Percentiles rank a stretch among this genome's conserved stretches.
These are phyloP conservation scores for Astur gentilis DNA, from an alignment of 2,113 vertebrate genomes.

Conservation along the genomic window DNA sequence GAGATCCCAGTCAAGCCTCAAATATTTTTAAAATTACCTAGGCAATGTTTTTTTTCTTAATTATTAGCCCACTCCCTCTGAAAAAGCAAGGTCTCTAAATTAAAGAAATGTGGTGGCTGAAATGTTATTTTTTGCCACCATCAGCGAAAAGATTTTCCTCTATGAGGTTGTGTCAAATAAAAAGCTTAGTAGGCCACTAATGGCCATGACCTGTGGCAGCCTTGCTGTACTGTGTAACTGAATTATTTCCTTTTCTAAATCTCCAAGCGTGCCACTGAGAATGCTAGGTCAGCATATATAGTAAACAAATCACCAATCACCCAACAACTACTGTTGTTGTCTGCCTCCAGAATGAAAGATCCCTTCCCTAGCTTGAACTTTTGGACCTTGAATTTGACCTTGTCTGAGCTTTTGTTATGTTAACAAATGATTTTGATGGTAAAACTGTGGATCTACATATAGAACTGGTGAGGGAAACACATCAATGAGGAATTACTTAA, in stretches of 20 bases:
- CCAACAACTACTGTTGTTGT: not conserved
- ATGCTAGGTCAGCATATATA: slow-evolving; percentile 8
- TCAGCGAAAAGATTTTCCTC: slow-evolving; percentile 50
- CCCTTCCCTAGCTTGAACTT: not conserved
- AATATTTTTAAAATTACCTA: slow-evolving; percentile 42
- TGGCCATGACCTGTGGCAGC: slow-evolving; percentile 46
- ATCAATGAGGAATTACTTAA: slow-evolving; percentile 26
- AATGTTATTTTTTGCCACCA: slow-evolving; percentile 47
- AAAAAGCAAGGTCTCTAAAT: slow-evolving; percentile 58
- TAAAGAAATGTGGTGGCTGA: slow-evolving; percentile 43
- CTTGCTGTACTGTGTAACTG: slow-evolving; percentile 43
- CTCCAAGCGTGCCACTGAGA: not conserved
- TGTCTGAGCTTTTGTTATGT: not conserved
- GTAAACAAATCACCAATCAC: slow-evolving; percentile 29
- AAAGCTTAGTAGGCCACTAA: slow-evolving; percentile 53
- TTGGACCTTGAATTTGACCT: slow-evolving; percentile 8
- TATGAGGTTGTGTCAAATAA: slow-evolving; percentile 32
- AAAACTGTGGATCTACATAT: slow-evolving; percentile 16
- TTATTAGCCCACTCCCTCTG: not conserved
- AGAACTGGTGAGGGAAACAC: not conserved
- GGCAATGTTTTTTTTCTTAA: slow-evolving; percentile 1
- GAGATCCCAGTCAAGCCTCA: slow-evolving; percentile 56
- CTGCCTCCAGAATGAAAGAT: not conserved
- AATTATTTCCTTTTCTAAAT: slow-evolving; percentile 38
- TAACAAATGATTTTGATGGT: not conserved